Evolutionary conservation across 2,113 vertebrate species (phyloP), one percentile per base, ranked within the genome.

Genomic region (Strigops habroptila): DNA sequence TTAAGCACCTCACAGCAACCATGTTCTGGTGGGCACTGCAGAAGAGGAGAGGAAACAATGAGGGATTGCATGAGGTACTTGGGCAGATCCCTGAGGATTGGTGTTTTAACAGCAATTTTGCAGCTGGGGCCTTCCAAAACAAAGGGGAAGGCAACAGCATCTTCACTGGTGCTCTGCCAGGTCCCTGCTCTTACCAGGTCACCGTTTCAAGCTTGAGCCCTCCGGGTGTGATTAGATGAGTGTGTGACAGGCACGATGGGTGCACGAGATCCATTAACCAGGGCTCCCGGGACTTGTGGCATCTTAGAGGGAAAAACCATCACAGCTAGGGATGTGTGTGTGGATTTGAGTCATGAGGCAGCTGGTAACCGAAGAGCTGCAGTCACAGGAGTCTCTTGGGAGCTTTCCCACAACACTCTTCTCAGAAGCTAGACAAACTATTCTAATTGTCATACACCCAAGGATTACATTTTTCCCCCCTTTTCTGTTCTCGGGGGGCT

Each of bases 241-340:
- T 0, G 3, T 19, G 48, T 3, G 13, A 23, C 62, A 31, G 44
- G 9, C 33, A 21, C 0, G 0, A 13, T 9, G 22, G 24, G 74
- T 57, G 67, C 55, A 18, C 0, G 44, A 13, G 62, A 18, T 3
- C 62, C 68, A 7, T 21, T 17, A 48, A 6, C 24, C 7, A 24
- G 68, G 35, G 23, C 85, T 83, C 30, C 48, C 41, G 31, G 79
- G 31, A 6, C 28, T 55, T 0, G 3, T 5, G 17, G 31, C 7
- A 2, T 7, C n/a, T 33, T 3, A 24, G 59, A 52, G 64, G 28
- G 55, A 35, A 48, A 31, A 39, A 6, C 17, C 33, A 22, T 7
- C 14, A 0, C 1, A 17, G 27, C 23, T 59, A 27, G 60, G 69
- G 60, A 44, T 6, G 8, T 14, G 23, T 9, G 33, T 24, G 79